Evolutionary conservation across 2,888 invertebrate species (phyloP), one percentile per base, ranked within the genome.

Genomic region (Brachylomia viminalis): DNA sequence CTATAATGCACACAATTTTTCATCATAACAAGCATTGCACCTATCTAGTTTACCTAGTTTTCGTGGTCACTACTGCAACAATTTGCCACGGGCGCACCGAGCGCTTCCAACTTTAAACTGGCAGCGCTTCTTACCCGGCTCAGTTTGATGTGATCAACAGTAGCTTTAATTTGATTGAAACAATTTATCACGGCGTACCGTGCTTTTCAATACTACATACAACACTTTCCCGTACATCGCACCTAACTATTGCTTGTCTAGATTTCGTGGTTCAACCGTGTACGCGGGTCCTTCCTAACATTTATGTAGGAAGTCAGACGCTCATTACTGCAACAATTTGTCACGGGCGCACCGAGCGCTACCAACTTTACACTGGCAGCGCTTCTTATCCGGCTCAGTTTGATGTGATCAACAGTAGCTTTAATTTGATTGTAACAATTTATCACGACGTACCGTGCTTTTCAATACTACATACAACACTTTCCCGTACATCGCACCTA

Each of bases 271-370:
- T 80, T 27, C 65, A 49, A 23, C 59, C 27, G 75, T 87, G 83
- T 81, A 65, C 11, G 38, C 13, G 58, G 65, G 27, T 69, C 83
- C n/a, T n/a, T n/a, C n/a, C 15, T 87, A 72, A 85, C 49, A 75
- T 72, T 79, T 77, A n/a, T n/a, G n/a, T n/a, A 71, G 80, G 83
- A 83, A 87, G 87, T 88, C 85, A 84, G 83, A 85, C 86, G 88
- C 90, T 92, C 92, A 92, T 93, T 93, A 92, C 92, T 89, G 90
- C 91, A 88, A 91, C 92, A 91, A 93, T 93, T 93, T 93, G 92
- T 93, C 92, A 91, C 89, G 84, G 85, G 89, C 87, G 87, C 89
- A 87, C 88, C 86, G 85, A 89, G 89, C 88, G 87, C 85, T 85
- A 84, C 86, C 86, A 89, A 90, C 91, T 90, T 90, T 87, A 85